A percentile compares a stretch with the other conserved stretches of the same genome.
Evolutionary conservation across 2,888 invertebrate species (phyloP).

Genomic region (Cecidostiba fungosa): DNA sequence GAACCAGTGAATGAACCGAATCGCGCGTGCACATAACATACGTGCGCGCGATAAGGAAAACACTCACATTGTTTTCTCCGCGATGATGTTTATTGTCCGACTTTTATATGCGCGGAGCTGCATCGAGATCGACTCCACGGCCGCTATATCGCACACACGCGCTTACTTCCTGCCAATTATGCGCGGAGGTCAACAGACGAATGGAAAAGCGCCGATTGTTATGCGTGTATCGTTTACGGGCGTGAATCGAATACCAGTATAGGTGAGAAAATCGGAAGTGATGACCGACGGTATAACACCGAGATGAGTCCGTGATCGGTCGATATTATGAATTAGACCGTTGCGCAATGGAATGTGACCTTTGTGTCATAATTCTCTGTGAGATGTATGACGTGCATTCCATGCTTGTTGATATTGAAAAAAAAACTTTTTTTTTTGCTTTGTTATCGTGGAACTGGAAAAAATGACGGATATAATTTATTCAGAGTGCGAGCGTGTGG

Average conservation of each 20-base stretch:
- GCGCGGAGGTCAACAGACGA: constrained; percentile 32
- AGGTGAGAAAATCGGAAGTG: not conserved
- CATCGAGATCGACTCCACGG: constrained; percentile 29
- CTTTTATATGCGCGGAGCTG: not conserved
- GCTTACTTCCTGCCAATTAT: constrained; percentile 36
- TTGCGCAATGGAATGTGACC: not conserved
- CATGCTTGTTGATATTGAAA: not conserved
- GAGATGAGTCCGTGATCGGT: not conserved
- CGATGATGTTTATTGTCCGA: constrained; percentile 12
- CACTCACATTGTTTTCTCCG: constrained; percentile 14
- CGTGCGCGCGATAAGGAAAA: constrained; percentile 27
- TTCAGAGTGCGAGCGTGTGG: not conserved
- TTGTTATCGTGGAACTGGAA: not conserved
- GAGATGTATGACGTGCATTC: not conserved
- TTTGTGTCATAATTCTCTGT: not conserved
- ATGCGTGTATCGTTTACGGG: not conserved
- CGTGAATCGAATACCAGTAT: not conserved
- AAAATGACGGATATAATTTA: not conserved
- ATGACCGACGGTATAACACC: not conserved
- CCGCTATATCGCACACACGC: constrained; percentile 7
- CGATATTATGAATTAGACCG: not conserved
- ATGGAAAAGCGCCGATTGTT: constrained; percentile 20
- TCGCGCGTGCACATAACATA: not conserved
- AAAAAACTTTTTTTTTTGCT: not conserved
- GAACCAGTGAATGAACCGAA: not conserved